Base-by-base conservation (phyloP, 37 sponge, comb jelly and placozoan genomes). In the Mnemiopsis leidyi region DNA sequence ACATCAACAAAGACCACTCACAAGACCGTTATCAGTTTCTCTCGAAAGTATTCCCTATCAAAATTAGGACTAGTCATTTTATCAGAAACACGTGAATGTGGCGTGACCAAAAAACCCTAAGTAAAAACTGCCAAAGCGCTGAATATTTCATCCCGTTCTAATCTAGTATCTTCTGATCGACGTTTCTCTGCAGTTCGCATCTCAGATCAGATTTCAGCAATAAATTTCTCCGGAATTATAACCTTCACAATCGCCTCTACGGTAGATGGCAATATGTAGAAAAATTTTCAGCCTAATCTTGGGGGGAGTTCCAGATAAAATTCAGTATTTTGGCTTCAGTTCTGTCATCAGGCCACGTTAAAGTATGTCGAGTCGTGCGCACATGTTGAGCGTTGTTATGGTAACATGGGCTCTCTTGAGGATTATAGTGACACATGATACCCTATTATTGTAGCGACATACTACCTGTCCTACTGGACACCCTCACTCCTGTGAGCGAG, bases 371-470 rank as follows among this genome's bases (percentile, higher is more conserved):
- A 18, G 61, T 18, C 13, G 61, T 48, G 61, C 61, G 13, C 61
- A 48, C 61, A 48, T 48, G 61, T 48, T 69, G 73, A 69, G 28
- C 24, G 73, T 69, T 69, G 73, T 69, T 25, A 25, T 69, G 73
- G 73, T 25, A 69, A 69, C 73, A 69, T 23, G 23, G 2, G 73
- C n/a, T 69, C 73, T 69, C 73, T 69, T 23, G 73, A 69, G 73
- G 73, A 69, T 69, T 69, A 69, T 69, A 69, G 7, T 69, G 73
- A 69, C 73, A 69, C 73, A 69, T 69, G 73, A 69, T 69, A 69
- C 73, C 29, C 73, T 69, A 1, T 69, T 69, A 69, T 69, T 69
- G 61, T 48, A 5, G 61, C 61, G 61, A 48, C 13, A 48, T 48
- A 48, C 61, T 48, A 13, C 9, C 61, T 13, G 61, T 5, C 61